Conservation (phyloP, 2,797 vertebrate genomes). For the Eulemur albifrons region DNA sequence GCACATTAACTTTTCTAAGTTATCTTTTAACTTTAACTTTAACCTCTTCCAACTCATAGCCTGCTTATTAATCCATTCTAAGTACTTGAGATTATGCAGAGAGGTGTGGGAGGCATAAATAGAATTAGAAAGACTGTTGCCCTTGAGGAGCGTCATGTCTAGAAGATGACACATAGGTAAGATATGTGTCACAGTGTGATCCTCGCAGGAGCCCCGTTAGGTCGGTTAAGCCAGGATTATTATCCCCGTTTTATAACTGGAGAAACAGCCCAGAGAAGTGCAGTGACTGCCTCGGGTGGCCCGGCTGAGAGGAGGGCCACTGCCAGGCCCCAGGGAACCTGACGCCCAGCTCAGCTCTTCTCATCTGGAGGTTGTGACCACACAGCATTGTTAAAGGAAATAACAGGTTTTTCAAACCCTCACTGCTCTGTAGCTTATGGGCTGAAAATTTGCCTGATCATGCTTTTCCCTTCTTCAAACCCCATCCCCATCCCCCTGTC, state of each 20-base stretch:
- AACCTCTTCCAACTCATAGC: not conserved
- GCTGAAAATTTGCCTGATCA: not conserved
- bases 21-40: not conserved
- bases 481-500: not conserved
- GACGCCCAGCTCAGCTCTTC: not conserved
- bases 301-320: not conserved
- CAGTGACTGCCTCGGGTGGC: not conserved
- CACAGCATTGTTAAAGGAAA: not conserved
- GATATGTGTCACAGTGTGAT: rapidly evolving
- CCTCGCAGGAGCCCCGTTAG: not conserved
- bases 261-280: not conserved
- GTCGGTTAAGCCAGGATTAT: not conserved
- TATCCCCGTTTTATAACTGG: not conserved
- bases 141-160: not conserved
- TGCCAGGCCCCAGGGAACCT: not conserved
- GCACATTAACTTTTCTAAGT: not conserved
- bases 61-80: not conserved
- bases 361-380: not conserved
- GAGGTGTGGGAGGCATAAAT: not conserved
- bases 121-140: not conserved
- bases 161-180: not conserved
- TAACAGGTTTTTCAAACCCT: not conserved
- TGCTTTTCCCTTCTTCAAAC: not conserved
- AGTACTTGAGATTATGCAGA: not conserved
- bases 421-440: rapidly evolving